Conservation (phyloP, 2,797 vertebrate species). For the Parambassis ranga region DNA sequence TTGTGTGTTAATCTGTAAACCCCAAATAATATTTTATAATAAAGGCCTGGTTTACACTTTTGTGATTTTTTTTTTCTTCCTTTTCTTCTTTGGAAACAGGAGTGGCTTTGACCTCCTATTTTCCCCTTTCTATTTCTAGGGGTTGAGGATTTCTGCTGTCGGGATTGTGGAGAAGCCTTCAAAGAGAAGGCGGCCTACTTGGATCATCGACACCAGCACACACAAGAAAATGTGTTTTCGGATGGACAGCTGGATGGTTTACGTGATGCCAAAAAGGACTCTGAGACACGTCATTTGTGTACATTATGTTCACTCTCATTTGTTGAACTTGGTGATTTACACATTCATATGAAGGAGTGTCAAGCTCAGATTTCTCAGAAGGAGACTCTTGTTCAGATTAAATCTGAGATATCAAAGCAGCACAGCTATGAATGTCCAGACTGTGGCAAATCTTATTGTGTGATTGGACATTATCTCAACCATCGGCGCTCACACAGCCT, state of each 20-base stretch:
- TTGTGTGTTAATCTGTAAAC: constrained; percentile 14
- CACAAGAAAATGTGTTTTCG: constrained; percentile 58
- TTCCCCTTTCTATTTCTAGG: constrained; percentile 80
- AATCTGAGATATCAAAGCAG: constrained; percentile 50
- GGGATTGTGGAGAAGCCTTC: constrained; percentile 76
- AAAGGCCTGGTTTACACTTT: constrained; percentile 37
- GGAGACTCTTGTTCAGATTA: constrained; percentile 6
- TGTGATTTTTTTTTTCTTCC: constrained; percentile 23
- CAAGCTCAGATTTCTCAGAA: constrained; percentile 51
- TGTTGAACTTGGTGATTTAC: constrained; percentile 49
- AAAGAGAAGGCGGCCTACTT: constrained; percentile 67
- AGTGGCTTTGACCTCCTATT: constrained; percentile 74
- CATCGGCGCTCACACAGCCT: constrained; percentile 80
- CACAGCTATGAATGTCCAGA: constrained; percentile 76
- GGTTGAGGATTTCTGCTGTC: constrained; percentile 74
- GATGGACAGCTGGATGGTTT: constrained; percentile 59
- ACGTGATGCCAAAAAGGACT: constrained; percentile 60
- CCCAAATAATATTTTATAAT: constrained; percentile 29
- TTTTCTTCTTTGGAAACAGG: constrained; percentile 54
- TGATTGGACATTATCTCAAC: constrained; percentile 80
- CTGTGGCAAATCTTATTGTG: constrained; percentile 79
- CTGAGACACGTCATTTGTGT: constrained; percentile 60
- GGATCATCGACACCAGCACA: constrained; percentile 71
- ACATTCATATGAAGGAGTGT: constrained; percentile 61
- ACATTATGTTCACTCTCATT: constrained; percentile 73